Conservation (phyloP, 2,797 vertebrate genomes). For the Acrossocheilus wenchowensis region DNA sequence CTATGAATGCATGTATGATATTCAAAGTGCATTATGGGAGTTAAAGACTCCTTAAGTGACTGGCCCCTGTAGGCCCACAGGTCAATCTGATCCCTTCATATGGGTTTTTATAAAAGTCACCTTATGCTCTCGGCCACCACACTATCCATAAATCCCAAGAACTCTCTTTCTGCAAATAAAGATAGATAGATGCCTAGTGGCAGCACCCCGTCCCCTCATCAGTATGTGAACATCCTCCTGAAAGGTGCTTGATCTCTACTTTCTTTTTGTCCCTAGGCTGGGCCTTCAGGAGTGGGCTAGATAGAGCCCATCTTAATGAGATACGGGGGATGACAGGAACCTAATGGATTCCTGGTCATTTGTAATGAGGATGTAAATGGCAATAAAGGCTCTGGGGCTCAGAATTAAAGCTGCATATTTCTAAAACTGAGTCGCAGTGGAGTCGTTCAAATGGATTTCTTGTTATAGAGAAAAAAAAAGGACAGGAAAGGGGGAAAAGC, state of each 20-base stretch:
- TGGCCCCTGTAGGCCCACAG: background rate
- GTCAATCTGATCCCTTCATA: background rate
- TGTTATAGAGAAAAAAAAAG: conserved; percentile 24
- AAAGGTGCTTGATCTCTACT: conserved; percentile 27
- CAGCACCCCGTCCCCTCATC: background rate
- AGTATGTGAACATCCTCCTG: conserved; percentile 22
- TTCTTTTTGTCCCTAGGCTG: conserved; percentile 14
- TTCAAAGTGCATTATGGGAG: background rate
- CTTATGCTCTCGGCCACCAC: background rate
- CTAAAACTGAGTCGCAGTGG: conserved; percentile 23
- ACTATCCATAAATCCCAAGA: background rate
- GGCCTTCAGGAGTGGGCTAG: conserved; percentile 12
- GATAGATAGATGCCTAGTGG: background rate
- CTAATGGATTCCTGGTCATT: conserved; percentile 46
- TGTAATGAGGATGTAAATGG: conserved; percentile 62
- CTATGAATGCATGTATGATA: background rate
- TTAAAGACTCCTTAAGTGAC: conserved; percentile 1
- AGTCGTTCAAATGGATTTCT: conserved; percentile 41
- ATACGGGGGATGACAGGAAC: conserved; percentile 43
- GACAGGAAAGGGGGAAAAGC: conserved; percentile 7
- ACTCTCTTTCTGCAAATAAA: background rate
- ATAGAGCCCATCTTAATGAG: conserved; percentile 43
- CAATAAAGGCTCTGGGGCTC: conserved; percentile 24
- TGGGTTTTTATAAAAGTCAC: background rate
- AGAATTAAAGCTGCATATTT: conserved; percentile 57